Percentiles rank a stretch among this genome's conserved stretches.
These are phyloP conservation scores for Taenaris catops DNA, from an alignment of 2,888 invertebrate genomes.

Conservation along the genomic window DNA sequence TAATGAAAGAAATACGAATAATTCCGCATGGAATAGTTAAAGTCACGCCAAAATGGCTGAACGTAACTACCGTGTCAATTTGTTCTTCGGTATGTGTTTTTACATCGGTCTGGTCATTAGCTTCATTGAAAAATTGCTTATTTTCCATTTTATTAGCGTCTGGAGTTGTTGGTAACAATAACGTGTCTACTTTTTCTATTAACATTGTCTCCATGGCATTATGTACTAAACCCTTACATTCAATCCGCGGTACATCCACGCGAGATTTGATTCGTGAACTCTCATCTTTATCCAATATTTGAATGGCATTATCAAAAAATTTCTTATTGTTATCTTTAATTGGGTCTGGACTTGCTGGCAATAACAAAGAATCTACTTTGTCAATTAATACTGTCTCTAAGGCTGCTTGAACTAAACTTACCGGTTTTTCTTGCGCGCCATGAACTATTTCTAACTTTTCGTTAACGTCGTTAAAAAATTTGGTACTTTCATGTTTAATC, in stretches of 20 bases:
- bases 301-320: background rate
- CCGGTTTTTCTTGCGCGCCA: conserved; percentile 1
- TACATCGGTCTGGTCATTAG: conserved; percentile 40
- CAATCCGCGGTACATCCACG: conserved; percentile 29
- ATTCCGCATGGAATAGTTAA: conserved; percentile 43
- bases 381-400: conserved; percentile 7
- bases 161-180: conserved; percentile 60
- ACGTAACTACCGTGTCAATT: conserved; percentile 57
- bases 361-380: conserved; percentile 3
- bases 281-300: background rate
- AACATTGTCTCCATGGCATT: conserved; percentile 80
- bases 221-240: conserved; percentile 61
- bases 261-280: background rate
- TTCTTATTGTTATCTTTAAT: background rate
- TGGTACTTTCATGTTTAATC: conserved; percentile 35
- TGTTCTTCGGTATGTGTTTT: conserved; percentile 37
- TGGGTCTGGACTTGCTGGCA: conserved; percentile 1
- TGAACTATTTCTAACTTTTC: conserved; percentile 48
- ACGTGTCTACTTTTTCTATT: conserved; percentile 71
- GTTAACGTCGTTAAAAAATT: conserved; percentile 63
- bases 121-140: conserved; percentile 57
- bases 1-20: no score
- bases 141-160: conserved; percentile 38
- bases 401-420: conserved; percentile 1
- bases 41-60: conserved; percentile 38